A percentile compares a stretch with the other conserved stretches of the same genome.
Conservation (phyloP, 2,797 vertebrate genomes). For the Miichthys miiuy region DNA sequence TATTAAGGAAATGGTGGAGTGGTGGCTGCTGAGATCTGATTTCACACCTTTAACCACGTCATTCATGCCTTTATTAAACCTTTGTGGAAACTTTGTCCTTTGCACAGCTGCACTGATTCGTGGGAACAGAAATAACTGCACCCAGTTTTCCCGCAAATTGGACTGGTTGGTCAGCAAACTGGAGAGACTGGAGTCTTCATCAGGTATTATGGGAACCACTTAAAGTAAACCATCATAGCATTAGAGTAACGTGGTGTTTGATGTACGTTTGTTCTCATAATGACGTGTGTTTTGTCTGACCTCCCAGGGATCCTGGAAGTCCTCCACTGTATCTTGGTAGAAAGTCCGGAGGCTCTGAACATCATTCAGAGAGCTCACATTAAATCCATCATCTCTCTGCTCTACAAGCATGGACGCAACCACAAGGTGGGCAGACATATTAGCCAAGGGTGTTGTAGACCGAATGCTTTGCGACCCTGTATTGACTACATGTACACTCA, state of each 20-base stretch:
- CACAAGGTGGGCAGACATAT: conserved; percentile 90
- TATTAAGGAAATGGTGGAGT: not conserved
- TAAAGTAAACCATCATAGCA: not conserved
- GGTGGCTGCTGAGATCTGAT: not conserved
- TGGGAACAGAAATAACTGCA: conserved; percentile 97
- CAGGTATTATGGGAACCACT: conserved; percentile 85
- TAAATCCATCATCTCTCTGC: conserved; percentile 95
- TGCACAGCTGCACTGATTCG: conserved; percentile 93
- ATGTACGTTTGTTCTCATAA: not conserved
- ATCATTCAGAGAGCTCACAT: conserved; percentile 95
- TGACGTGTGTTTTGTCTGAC: conserved; percentile 16
- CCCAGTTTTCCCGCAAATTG: conserved; percentile 96
- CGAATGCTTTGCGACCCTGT: not conserved
- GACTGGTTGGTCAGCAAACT: conserved; percentile 99
- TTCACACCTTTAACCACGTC: not conserved
- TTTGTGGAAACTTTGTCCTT: conserved; percentile 26
- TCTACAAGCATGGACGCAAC: conserved; percentile 98
- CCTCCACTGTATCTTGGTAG: conserved; percentile 95
- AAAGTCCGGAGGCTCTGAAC: conserved; percentile 98
- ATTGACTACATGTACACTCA: not conserved
- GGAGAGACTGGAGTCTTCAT: conserved; percentile 97
- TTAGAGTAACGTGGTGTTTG: not conserved
- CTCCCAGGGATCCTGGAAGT: conserved; percentile 95
- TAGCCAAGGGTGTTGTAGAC: not conserved
- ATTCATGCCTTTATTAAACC: conserved; percentile 2